Conservation (phyloP, 2,113 vertebrate genomes). For the Sigmodon hispidus region DNA sequence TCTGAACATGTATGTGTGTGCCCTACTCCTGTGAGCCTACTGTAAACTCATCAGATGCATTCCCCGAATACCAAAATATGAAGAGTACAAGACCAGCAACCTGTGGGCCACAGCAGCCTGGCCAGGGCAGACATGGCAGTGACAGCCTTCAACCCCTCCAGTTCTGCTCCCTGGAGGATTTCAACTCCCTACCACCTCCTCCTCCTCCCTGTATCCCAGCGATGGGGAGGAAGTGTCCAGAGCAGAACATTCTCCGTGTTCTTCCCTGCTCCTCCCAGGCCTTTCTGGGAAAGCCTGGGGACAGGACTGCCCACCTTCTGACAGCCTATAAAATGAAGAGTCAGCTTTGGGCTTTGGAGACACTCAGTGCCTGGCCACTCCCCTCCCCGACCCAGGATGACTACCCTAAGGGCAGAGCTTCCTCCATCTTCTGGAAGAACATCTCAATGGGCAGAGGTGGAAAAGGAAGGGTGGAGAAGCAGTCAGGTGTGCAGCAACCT, state of each 20-base stretch:
- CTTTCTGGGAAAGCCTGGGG: not conserved
- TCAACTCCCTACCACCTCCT: conserved; percentile 67
- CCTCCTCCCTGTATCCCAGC: conserved; percentile 79
- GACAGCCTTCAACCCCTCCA: not conserved
- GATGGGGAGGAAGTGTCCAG: not conserved
- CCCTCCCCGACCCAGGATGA: conserved; percentile 35
- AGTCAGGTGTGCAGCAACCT: conserved; percentile 86
- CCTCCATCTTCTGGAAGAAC: conserved; percentile 88
- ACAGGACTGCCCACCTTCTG: conserved; percentile 13
- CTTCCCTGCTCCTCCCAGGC: not conserved
- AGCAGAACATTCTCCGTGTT: not conserved
- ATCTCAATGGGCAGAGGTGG: conserved; percentile 53
- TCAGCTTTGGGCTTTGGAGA: not conserved
- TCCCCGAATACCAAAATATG: not conserved
- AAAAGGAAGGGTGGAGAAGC: conserved; percentile 81
- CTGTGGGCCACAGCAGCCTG: not conserved
- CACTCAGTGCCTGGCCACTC: conserved; percentile 60
- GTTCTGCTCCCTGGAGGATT: conserved; percentile 72
- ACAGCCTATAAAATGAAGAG: not conserved
- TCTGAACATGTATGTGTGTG: not conserved
- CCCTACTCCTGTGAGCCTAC: not conserved
- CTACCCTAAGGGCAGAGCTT: conserved; percentile 84
- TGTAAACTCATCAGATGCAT: not conserved
- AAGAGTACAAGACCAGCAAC: conserved; percentile 9
- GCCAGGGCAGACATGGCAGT: not conserved